Evolutionary conservation across 2,797 vertebrate species (phyloP).

Genomic region (Sparidentex hasta): DNA sequence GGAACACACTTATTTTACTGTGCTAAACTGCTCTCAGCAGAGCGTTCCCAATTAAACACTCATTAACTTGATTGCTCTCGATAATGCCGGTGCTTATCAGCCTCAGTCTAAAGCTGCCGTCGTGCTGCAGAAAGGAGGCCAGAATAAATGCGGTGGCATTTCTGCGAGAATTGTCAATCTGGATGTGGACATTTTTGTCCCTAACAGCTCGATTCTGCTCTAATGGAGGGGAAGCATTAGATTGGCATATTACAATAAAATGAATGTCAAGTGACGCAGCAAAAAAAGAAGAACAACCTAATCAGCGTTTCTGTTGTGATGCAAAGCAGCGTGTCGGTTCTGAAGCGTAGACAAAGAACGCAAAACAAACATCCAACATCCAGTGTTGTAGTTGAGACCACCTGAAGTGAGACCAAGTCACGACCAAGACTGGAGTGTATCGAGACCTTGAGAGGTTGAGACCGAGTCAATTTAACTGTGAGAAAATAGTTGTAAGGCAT

Average conservation of each 20-base stretch:
- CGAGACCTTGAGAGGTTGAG: too few relatives aligned
- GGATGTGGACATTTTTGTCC: constrained; percentile 9
- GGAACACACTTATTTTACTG: constrained; percentile 47
- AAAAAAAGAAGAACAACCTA: background rate
- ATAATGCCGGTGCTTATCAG: constrained; percentile 65
- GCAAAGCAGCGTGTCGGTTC: too few relatives aligned
- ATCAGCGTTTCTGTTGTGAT: background rate
- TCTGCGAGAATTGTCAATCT: constrained; percentile 27
- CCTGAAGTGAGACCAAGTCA: too few relatives aligned
- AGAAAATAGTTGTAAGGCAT: too few relatives aligned
- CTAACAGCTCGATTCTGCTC: constrained; percentile 11
- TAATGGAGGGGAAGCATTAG: background rate
- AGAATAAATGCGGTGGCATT: constrained; percentile 53
- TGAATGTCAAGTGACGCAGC: background rate
- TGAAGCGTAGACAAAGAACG: too few relatives aligned
- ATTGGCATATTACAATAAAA: constrained; percentile 7
- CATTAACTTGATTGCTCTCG: constrained; percentile 70
- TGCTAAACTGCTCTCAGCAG: constrained; percentile 57
- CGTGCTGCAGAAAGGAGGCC: constrained; percentile 38
- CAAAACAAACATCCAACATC: too few relatives aligned
- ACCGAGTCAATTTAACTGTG: too few relatives aligned
- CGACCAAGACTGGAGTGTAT: too few relatives aligned
- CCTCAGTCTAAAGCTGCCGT: constrained; percentile 48
- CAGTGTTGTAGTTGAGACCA: too few relatives aligned
- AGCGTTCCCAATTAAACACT: constrained; percentile 70